Percentiles rank a stretch among this genome's conserved stretches.
These are phyloP conservation scores for Aldabrachelys gigantea DNA, from an alignment of 2,113 vertebrate species.

Conservation along the genomic window DNA sequence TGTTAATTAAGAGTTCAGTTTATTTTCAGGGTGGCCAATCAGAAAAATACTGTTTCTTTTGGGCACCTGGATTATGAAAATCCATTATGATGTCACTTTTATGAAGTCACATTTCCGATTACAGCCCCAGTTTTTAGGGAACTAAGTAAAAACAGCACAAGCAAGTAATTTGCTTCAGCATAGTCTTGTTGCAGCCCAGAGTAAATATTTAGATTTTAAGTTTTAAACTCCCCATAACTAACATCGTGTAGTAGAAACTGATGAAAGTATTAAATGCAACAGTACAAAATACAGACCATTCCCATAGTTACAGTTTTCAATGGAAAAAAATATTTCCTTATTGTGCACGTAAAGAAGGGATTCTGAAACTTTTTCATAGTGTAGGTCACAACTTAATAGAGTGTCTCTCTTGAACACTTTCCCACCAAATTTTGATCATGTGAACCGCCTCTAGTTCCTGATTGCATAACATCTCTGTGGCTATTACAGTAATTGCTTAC, in stretches of 20 bases:
- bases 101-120: not conserved
- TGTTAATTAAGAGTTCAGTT: not conserved
- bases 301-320: not conserved
- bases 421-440: not conserved
- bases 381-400: not conserved
- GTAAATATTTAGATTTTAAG: not conserved
- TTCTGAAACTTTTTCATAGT: constrained; percentile 2
- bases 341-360: not conserved
- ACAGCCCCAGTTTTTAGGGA: not conserved
- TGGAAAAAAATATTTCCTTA: constrained; percentile 10
- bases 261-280: not conserved
- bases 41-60: not conserved
- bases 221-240: not conserved
- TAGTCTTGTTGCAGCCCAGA: not conserved
- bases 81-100: not conserved
- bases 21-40: not conserved
- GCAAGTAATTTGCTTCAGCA: not conserved
- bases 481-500: constrained; percentile 20
- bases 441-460: constrained; percentile 11
- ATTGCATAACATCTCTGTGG: not conserved
- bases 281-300: not conserved
- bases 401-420: not conserved
- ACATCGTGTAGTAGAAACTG: not conserved
- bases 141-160: not conserved
- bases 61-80: not conserved